These are phyloP conservation scores for Lepeophtheirus nordmannii DNA, from an alignment of 2,888 invertebrate genomes.

Conservation along the genomic window DNA sequence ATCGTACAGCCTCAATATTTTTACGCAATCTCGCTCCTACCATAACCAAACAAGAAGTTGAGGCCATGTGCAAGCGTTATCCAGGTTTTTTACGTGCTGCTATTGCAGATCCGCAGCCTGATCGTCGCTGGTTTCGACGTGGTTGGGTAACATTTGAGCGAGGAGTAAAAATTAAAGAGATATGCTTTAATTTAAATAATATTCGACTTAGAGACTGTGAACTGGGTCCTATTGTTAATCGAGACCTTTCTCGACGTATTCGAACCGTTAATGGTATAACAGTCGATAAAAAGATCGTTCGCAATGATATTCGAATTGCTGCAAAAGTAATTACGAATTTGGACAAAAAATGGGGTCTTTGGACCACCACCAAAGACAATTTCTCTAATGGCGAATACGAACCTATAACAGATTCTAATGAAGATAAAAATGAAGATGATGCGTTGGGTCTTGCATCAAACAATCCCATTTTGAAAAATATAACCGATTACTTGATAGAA, in stretches of 20 bases:
- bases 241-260: conserved; percentile 83
- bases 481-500: conserved; percentile 92
- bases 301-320: conserved; percentile 78
- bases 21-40: conserved; percentile 85
- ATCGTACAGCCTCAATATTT: conserved; percentile 93
- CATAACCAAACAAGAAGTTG: conserved; percentile 90
- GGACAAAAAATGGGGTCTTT: conserved; percentile 65
- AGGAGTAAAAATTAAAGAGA: conserved; percentile 95
- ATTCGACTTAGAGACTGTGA: conserved; percentile 78
- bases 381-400: not conserved
- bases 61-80: conserved; percentile 47
- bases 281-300: conserved; percentile 67
- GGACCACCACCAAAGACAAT: conserved; percentile 41
- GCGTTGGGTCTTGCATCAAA: conserved; percentile 32
- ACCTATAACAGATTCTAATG: not conserved
- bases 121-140: conserved; percentile 84
- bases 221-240: conserved; percentile 85
- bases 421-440: conserved; percentile 30
- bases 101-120: conserved; percentile 89
- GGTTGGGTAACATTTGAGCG: conserved; percentile 97
- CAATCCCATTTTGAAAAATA: conserved; percentile 88
- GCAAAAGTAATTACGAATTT: conserved; percentile 83
- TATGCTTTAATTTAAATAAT: conserved; percentile 95
- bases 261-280: conserved; percentile 80
- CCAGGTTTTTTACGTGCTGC: conserved; percentile 88